Conservation (phyloP, 2,113 vertebrate genomes). For the Myanophis thanlyinensis region DNA sequence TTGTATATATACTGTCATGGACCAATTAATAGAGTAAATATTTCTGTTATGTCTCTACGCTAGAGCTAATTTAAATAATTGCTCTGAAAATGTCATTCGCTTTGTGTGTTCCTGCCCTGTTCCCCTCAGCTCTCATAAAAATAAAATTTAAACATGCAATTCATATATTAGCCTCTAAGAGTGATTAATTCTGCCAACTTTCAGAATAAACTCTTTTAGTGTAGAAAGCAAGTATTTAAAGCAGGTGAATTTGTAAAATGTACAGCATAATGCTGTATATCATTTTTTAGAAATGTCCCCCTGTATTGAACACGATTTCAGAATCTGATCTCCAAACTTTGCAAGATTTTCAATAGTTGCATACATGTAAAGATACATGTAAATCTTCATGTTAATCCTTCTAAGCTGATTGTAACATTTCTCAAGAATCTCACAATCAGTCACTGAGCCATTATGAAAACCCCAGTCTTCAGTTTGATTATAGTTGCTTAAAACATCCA, state of each 20-base stretch:
- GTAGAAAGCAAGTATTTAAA: background rate
- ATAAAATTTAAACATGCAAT: background rate
- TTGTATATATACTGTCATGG: background rate
- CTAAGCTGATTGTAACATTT: background rate
- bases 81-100: background rate
- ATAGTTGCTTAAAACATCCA: constrained; percentile 6
- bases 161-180: background rate
- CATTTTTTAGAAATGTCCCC: background rate
- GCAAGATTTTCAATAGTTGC: constrained; percentile 7
- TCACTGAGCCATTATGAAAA: background rate
- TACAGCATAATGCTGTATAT: background rate
- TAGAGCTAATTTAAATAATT: background rate
- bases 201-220: background rate
- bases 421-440: background rate
- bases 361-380: background rate
- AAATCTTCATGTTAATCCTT: background rate
- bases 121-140: background rate
- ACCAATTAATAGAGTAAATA: background rate
- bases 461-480: constrained; percentile 1
- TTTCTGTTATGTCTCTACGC: background rate
- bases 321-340: background rate
- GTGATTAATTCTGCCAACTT: background rate
- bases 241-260: background rate
- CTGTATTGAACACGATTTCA: background rate
- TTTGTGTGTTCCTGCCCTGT: background rate